Base-by-base conservation (phyloP, 2,888 invertebrate species). In the Mesochorus sp. region DNA sequence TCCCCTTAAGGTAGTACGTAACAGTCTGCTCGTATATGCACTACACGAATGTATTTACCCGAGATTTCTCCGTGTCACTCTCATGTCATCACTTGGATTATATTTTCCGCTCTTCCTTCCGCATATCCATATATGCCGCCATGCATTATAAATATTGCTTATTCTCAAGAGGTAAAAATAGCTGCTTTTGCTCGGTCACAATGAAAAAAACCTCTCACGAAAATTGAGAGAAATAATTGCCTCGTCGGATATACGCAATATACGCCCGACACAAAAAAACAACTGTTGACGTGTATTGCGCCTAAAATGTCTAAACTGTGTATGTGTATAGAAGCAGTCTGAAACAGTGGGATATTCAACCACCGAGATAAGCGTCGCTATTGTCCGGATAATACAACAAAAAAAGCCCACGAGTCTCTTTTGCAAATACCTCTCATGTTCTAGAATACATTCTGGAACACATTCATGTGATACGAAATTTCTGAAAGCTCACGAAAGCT, bases 31-130 rank as follows among this genome's bases (percentile, higher is more conserved):
- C 31, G 57, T 12, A 42, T 51, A 59, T 53, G 59, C 47, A 28
- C 26, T n/a, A 12, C 28, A 66, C 37, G 59, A 70, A 79, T 67
- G 59, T 76, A 67, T 71, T 67, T 67, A 66, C 44, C n/a, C 44
- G 28, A 51, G 61, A 71, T 53, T 66, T 70, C 51, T 66, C 59
- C 3, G 17, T 67, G 47, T 37, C 44, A n/a, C 53, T 26, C 37
- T 14, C 12, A 4, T 19, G 44, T 55, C 37, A n/a, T 55, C 42
- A 39, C 44, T 44, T 61, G 51, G 47, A 67, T 61, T 47, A 39
- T 14, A 44, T 51, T 37, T 61, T 17, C 42, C 14, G 34, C 28
- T 28, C 34, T 44, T 59, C 28, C 37, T 31, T 6, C 37, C 3
- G 31, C 3, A 34, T 31, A 21, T 26, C 12, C 1, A 44, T 10